phyloP scores from a whole-genome alignment of 2,888 invertebrate species.

The Busseola fusca region DNA sequence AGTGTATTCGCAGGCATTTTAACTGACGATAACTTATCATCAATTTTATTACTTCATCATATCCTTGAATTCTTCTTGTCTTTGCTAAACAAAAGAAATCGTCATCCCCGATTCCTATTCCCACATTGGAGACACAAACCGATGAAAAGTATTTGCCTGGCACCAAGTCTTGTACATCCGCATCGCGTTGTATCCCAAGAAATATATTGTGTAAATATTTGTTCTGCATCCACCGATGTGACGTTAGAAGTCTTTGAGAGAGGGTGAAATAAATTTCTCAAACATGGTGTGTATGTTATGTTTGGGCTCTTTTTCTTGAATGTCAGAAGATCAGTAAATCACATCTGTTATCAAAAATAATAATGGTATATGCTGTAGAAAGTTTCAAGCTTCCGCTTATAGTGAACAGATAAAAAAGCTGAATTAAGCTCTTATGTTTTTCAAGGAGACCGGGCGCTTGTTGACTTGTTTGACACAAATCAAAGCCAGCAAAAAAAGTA shows the following conservation, averaged over 20 bases:
- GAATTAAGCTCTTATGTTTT: not conserved
- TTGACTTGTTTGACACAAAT: too few species aligned
- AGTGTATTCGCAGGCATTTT: not conserved
- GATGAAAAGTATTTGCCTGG: conserved; percentile 44
- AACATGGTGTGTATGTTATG: conserved; percentile 10
- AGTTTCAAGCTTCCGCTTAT: too few species aligned
- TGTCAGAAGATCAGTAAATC: conserved; percentile 18
- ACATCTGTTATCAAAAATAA: not conserved
- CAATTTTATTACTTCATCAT: not conserved
- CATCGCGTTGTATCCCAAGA: conserved; percentile 40
- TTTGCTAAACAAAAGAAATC: not conserved
- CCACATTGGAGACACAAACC: conserved; percentile 19
- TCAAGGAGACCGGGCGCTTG: not conserved
- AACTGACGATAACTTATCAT: too few species aligned
- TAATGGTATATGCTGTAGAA: not conserved
- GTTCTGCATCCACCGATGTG: conserved; percentile 30
- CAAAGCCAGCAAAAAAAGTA: not conserved
- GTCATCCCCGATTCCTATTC: not conserved
- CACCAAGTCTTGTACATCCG: conserved; percentile 20
- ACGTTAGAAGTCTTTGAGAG: conserved; percentile 32
- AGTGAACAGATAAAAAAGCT: not conserved
- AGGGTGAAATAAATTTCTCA: conserved; percentile 31
- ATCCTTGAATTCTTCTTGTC: too few species aligned
- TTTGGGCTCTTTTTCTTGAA: conserved; percentile 15
- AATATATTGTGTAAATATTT: conserved; percentile 57